Evolutionary conservation across 2,888 invertebrate species (phyloP), one percentile per base, ranked within the genome.

Genomic region (Cryptophagus acutangulus): DNA sequence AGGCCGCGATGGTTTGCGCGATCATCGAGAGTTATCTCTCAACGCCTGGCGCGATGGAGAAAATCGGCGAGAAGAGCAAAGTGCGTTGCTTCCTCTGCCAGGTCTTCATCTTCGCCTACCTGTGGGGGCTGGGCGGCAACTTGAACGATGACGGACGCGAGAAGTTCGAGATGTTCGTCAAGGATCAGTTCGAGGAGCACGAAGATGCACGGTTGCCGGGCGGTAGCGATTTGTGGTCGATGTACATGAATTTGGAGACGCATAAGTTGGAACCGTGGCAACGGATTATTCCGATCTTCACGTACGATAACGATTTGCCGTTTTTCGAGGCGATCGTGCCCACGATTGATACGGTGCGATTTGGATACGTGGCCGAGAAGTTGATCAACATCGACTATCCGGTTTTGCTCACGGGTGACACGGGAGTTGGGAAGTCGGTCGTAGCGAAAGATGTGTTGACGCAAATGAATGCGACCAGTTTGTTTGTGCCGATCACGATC

Each of bases 321-420:
- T 93, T 90, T 70, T 92, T 91, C 60, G 91, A 93, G 60, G 87
- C 89, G 62, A 73, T 91, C 5, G 92, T 93, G 5, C 93, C 92
- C 0, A 93, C 93, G 0, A 78, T 83, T n/a, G 92, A 93, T 60
- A 93, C 92, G 0, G 85, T 90, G 0, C 77, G 91, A 54, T 92
- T 84, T 61, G 88, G 90, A 40, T 89, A 82, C 61, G 67, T 90
- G 28, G 79, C 87, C 71, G 81, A 87, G 55, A 79, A 84, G 55
- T 71, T 93, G 8, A 73, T 92, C 10, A 70, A 77, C 5, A 76
- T 79, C 2, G 78, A 81, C 18, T 81, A 82, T 54, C 85, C 92
- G 0, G 88, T 92, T 5, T 78, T 94, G 68, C 83, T 87, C 49
- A 90, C 90, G n/a, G 93, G 93, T n/a, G 81, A 79, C 31, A 91